These are phyloP conservation scores for Cyclophora albipunctata DNA, from an alignment of 2,888 invertebrate genomes.

Conservation along the genomic window DNA sequence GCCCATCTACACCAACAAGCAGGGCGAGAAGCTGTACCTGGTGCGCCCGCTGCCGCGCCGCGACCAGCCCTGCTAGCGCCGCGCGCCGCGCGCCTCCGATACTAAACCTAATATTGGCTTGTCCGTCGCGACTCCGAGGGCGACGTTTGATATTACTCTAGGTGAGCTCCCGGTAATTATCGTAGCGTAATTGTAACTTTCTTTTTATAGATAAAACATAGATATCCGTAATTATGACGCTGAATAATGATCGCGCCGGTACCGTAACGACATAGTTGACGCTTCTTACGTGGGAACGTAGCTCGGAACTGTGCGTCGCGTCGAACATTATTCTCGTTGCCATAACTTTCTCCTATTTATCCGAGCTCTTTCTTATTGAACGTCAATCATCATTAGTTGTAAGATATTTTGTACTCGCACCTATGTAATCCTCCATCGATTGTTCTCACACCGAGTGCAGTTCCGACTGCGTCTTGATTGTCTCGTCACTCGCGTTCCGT, in stretches of 20 bases:
- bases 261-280: too few relatives aligned
- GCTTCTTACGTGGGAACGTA: not conserved
- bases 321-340: too few relatives aligned
- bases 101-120: constrained; percentile 71
- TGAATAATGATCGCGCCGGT: not conserved
- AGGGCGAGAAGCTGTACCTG: constrained; percentile 97
- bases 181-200: constrained; percentile 45
- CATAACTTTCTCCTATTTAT: too few relatives aligned
- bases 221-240: constrained; percentile 12
- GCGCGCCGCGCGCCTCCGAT: constrained; percentile 13
- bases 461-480: too few relatives aligned
- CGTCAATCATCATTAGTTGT: too few relatives aligned
- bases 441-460: too few relatives aligned
- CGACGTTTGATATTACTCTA: constrained; percentile 57
- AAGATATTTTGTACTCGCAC: too few relatives aligned
- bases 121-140: constrained; percentile 56
- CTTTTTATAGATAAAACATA: constrained; percentile 20
- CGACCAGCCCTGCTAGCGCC: constrained; percentile 39
- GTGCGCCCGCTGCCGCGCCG: constrained; percentile 89
- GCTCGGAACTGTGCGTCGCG: not conserved
- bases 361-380: too few relatives aligned
- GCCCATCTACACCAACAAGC: constrained; percentile 98
- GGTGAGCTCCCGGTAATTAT: constrained; percentile 43
- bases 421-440: too few relatives aligned
- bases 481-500: too few relatives aligned